Base-by-base conservation (phyloP, 1,140 invertebrate genomes). In the Pygmarrhopalites habei region DNA sequence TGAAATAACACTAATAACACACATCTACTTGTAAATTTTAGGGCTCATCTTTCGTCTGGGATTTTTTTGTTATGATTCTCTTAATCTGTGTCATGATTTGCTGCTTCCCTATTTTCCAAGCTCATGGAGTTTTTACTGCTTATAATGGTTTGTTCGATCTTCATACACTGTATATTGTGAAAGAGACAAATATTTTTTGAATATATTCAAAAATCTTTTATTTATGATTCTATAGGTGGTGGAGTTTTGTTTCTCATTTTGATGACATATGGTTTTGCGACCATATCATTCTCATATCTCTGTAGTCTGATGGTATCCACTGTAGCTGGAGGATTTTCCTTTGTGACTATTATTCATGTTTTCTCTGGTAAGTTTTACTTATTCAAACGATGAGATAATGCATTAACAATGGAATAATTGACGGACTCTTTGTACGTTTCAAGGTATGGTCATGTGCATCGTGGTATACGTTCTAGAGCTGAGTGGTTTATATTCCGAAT, bases 231-330 rank as follows among this genome's bases (percentile, higher is more conserved):
- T 17, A 39, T 60, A 7, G n/a, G 19, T 49, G 12, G 5, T 44
- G 68, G 65, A 26, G 69, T 68, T 0, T 43, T 57, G 3, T 68
- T 67, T 58, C 53, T 66, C 1, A 67, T 71, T 60, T 52, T 71
- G 23, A 19, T 67, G 19, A 39, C 64, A 15, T 71, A 66, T 51
- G 69, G 69, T 5, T 67, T 65, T 35, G 46, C 69, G 7, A 63
- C 69, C 0, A 71, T 71, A 30, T 64, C 65, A 19, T 67, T 71
- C 46, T 71, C 69, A 15, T 71, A 71, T 29, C 19, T 71, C 7
- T 17, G 56, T 17, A 67, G 65, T 39, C 21, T 58, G 0, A 58
- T 66, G 49, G 56, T 58, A 32, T 26, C 35, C 26, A 68, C 63
- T 41, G 69, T 71, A 1, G 32, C 63, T 32, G 66, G 69, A 15